Evolutionary conservation across 1,140 invertebrate genomes (phyloP).

Genomic region (Drosophila sulfurigaster): DNA sequence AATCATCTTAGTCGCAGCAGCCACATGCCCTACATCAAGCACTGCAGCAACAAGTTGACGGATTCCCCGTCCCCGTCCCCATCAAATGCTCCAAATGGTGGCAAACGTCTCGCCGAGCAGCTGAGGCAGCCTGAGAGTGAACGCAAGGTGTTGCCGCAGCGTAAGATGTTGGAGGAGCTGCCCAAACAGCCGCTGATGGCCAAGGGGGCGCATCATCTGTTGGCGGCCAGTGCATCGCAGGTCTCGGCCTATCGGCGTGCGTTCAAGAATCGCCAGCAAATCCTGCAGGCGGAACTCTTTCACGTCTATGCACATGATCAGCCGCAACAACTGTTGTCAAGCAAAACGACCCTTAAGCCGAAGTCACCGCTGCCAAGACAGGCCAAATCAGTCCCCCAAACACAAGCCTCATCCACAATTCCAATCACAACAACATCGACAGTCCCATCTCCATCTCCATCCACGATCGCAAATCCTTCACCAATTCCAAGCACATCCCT

Average conservation of each 20-base stretch:
- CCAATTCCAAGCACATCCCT: too few species aligned
- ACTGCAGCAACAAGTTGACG: not conserved
- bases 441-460: too few species aligned
- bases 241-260: constrained; percentile 50
- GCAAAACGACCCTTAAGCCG: too few species aligned
- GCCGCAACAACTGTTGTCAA: not conserved
- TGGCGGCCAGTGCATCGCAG: constrained; percentile 52
- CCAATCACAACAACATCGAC: too few species aligned
- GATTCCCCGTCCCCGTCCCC: not conserved
- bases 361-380: too few species aligned
- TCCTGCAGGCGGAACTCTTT: constrained; percentile 46
- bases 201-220: constrained; percentile 38
- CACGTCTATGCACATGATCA: constrained; percentile 39
- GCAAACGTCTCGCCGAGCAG: not conserved
- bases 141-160: not conserved
- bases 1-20: constrained; percentile 43
- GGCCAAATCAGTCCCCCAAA: too few species aligned
- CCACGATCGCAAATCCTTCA: too few species aligned
- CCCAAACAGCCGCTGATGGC: not conserved
- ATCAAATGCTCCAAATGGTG: too few species aligned
- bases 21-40: constrained; percentile 16
- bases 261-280: constrained; percentile 51
- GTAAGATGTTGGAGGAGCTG: not conserved
- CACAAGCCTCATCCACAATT: too few species aligned
- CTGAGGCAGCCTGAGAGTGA: not conserved